Evolutionary conservation across 35 echinoderm and acorn worm genomes (phyloP).

Genomic region (Acanthaster planci): DNA sequence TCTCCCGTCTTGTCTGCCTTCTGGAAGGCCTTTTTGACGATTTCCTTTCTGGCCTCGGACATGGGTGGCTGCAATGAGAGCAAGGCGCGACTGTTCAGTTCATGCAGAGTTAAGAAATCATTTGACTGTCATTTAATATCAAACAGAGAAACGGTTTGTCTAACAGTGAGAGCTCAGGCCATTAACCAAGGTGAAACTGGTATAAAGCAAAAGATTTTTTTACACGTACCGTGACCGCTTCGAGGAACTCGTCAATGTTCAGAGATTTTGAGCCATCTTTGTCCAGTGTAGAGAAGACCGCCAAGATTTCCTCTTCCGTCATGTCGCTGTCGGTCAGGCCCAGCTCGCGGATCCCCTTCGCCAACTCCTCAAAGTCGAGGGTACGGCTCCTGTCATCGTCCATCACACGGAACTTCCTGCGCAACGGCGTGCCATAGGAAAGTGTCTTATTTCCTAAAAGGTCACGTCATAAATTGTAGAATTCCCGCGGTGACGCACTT

Average conservation of each 20-base stretch:
- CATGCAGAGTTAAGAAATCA: too few species aligned
- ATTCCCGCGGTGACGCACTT: too few species aligned
- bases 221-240: neutral
- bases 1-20: slow-evolving; percentile 58
- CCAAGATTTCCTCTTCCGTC: neutral
- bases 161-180: too few species aligned
- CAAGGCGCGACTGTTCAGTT: neutral
- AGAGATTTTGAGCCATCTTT: neutral
- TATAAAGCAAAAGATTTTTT: neutral
- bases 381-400: neutral
- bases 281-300: neutral
- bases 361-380: neutral
- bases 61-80: slow-evolving; percentile 47
- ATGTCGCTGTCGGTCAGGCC: neutral
- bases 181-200: too few species aligned
- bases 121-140: too few species aligned
- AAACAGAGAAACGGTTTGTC: too few species aligned
- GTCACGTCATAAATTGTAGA: too few species aligned
- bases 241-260: neutral
- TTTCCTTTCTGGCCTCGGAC: slow-evolving; percentile 23
- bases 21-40: slow-evolving; percentile 47
- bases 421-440: too few species aligned
- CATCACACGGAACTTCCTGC: neutral
- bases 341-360: neutral
- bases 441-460: too few species aligned